Base-by-base conservation (phyloP, 2,888 invertebrate species). In the Cheilosia variabilis region DNA sequence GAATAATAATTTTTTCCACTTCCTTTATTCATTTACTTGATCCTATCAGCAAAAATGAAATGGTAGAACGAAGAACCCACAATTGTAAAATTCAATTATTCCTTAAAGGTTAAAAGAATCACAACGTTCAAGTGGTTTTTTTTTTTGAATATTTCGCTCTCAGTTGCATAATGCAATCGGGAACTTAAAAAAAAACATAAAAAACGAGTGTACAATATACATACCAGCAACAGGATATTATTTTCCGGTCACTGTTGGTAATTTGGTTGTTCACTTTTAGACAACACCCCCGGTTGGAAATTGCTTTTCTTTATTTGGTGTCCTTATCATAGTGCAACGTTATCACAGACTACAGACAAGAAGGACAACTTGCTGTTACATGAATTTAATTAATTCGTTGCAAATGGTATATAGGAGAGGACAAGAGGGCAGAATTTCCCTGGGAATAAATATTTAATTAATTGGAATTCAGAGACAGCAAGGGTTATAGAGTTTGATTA, bases 191-290 rank as follows among this genome's bases (percentile, higher is more conserved):
- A 17, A 66, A 80, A 27, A 73, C 68, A 62, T 73, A 73, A 79
- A 62, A 41, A 34, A 24, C 27, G 37, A 66, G 60, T 72, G 79
- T 52, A 79, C 5, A 6, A 27, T 27, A 79, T 65, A 62, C 50
- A 19, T 6, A 31, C 63, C 50, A 55, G 68, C 60, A 80, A 68
- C 80, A 80, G 80, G 80, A 80, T 80, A 80, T 80, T 80, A 80
- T 73, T 68, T 80, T 73, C 73, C 80, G 73, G 80, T 73, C 68
- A 62, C n/a, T 73, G 47, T 80, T 27, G 62, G 45, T 60, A 80
- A 66, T 80, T 80, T 66, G 62, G 53, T 80, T 53, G 68, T 73
- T 73, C 47, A 43, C 53, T 80, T 68, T 68, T 66, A 62, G 80
- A 53, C 73, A 66, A 52, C 43, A 19, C 47, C 62, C 22, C 53